phyloP scores from a whole-genome alignment of 2,888 invertebrate genomes.

The Mycogona germanica region DNA sequence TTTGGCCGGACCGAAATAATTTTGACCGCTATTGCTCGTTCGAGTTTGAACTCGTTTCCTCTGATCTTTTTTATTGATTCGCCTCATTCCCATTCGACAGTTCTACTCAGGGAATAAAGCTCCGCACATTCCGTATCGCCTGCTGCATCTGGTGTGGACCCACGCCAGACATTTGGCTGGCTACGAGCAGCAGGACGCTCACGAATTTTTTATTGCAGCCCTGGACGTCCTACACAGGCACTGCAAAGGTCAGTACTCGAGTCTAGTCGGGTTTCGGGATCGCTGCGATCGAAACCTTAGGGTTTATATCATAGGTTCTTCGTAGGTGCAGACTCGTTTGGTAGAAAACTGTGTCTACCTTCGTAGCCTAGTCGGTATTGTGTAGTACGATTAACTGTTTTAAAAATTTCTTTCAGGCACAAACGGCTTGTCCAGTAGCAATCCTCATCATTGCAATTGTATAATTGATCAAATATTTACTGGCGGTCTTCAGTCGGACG shows the following conservation, averaged over 20 bases:
- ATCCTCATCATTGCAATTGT: conserved; percentile 59
- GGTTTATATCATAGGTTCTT: too few relatives aligned
- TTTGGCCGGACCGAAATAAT: too few relatives aligned
- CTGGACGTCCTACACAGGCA: conserved; percentile 84
- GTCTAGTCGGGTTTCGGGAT: too few relatives aligned
- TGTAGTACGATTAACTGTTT: too few relatives aligned
- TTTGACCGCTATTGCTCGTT: neutral
- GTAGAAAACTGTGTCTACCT: neutral
- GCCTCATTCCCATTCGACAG: conserved; percentile 42
- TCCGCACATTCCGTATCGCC: conserved; percentile 74
- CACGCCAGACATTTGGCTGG: conserved; percentile 88
- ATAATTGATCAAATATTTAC: conserved; percentile 97
- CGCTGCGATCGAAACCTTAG: too few relatives aligned
- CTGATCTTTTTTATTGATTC: neutral
- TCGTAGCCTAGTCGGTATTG: too few relatives aligned
- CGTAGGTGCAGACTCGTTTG: too few relatives aligned
- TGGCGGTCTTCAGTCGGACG: conserved; percentile 89
- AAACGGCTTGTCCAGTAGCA: conserved; percentile 31
- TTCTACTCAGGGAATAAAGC: conserved; percentile 85
- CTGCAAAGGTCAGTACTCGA: conserved; percentile 40
- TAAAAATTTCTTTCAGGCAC: conserved; percentile 26
- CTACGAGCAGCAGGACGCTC: conserved; percentile 96
- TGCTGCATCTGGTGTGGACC: conserved; percentile 93
- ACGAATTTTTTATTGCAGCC: conserved; percentile 95
- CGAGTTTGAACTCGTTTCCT: neutral